Base-by-base conservation (phyloP, 1,140 invertebrate species). In the Calephelis virginiensis region DNA sequence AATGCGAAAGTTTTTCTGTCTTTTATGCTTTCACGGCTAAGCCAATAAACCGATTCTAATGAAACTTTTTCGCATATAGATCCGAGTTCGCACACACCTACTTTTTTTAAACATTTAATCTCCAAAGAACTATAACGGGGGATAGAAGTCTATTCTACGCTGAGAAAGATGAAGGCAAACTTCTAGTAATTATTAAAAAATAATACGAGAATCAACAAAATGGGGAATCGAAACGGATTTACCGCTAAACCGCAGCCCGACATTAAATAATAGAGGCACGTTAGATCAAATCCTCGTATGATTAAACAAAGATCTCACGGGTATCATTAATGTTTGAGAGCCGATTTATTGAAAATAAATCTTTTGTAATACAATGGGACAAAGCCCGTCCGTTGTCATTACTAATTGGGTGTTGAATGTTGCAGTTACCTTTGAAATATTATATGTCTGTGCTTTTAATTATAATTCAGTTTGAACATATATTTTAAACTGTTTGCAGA, bases 221-320 rank as follows among this genome's bases (percentile, higher is more conserved):
- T 28, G 1, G 49, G 49, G 14, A 53, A 17, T 9, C 49, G 17
- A 9, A 28, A 53, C 9, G 49, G 49, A 53, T 53, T 53, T 14
- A 53, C 14, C 8, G 49, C 13, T 14, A 28, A 53, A 53, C 9
- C 49, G 10, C 49, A 53, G 14, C 17, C 14, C 49, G 13, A 53
- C 10, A 53, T 17, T 56, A 56, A 56, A 56, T 56, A 56, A 56
- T 56, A 56, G 50, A 37, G 50, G 17, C 28, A 56, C 50, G 50
- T 56, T 56, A 28, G 17, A 28, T 56, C 17, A 56, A 56, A 56
- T 56, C 50, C 50, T 56, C 17, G 50, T 14, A 8, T 56, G 50
- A 56, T 56, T 56, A 56, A 56, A 56, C 17, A 56, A 56, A 56
- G 50, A 56, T 37, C 17, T 56, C 50, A 56, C 50, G 50, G 50